Evolutionary conservation across 2,888 invertebrate species (phyloP).

Genomic region (Agriopis aurantiaria): DNA sequence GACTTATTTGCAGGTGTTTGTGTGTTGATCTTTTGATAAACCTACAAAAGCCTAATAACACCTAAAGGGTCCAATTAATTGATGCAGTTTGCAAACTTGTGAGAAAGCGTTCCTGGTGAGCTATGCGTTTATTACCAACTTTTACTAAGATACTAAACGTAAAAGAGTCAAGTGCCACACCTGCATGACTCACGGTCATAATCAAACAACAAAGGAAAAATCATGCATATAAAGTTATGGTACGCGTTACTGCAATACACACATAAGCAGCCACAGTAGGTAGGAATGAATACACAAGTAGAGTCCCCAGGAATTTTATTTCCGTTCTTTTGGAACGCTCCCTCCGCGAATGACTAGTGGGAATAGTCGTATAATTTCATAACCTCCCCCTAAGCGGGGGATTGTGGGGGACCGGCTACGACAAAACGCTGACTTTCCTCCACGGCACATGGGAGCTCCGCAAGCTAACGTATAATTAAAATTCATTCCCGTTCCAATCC

Average conservation of each 20-base stretch:
- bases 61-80: no score
- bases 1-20: no score
- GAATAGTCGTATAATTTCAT: constrained; percentile 68
- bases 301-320: constrained; percentile 50
- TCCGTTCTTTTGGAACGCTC: constrained; percentile 50
- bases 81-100: no score
- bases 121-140: no score
- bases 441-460: constrained; percentile 47
- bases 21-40: no score
- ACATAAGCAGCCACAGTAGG: constrained; percentile 1
- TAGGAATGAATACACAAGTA: constrained; percentile 30
- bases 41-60: no score
- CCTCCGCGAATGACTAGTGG: constrained; percentile 62
- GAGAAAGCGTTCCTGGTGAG: no score
- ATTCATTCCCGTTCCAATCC: constrained; percentile 37
- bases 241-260: not conserved
- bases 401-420: constrained; percentile 53
- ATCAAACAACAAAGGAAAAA: constrained; percentile 25
- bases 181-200: constrained; percentile 19
- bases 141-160: not conserved
- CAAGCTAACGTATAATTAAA: constrained; percentile 44
- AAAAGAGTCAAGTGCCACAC: not conserved
- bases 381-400: constrained; percentile 53
- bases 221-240: constrained; percentile 3
- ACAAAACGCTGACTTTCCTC: constrained; percentile 52